A percentile compares a stretch with the other conserved stretches of the same genome.
These are phyloP conservation scores for Perca fluviatilis DNA, from an alignment of 2,113 vertebrate species.

Conservation along the genomic window DNA sequence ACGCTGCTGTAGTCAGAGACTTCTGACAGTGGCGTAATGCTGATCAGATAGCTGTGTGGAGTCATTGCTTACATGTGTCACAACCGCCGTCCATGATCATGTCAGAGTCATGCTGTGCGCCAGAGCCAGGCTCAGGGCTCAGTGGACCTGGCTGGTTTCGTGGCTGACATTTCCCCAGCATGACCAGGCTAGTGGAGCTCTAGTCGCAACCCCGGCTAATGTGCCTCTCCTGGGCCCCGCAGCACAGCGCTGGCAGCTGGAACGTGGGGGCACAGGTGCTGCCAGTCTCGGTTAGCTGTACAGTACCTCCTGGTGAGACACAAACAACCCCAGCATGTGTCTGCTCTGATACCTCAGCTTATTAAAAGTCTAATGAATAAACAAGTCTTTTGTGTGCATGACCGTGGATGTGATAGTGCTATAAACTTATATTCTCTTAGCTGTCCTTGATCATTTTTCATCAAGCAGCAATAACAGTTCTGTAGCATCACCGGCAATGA, in stretches of 20 bases:
- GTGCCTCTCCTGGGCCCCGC: slow-evolving; percentile 62
- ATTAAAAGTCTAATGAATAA: slow-evolving; percentile 79
- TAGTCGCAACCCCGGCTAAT: slow-evolving; percentile 54
- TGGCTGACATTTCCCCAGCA: slow-evolving; percentile 84
- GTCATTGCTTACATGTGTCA: slow-evolving; percentile 83
- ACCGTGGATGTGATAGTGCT: slow-evolving; percentile 26
- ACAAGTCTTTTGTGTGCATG: slow-evolving; percentile 55
- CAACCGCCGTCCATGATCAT: slow-evolving; percentile 78
- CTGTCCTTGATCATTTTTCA: slow-evolving; percentile 38
- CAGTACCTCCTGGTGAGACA: slow-evolving; percentile 74
- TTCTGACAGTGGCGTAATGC: slow-evolving; percentile 81
- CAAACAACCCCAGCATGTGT: slow-evolving; percentile 77
- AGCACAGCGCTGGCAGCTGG: slow-evolving; percentile 72
- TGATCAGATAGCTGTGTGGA: slow-evolving; percentile 85
- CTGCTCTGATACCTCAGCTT: slow-evolving; percentile 75
- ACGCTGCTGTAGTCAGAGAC: slow-evolving; percentile 67
- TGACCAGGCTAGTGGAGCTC: slow-evolving; percentile 62
- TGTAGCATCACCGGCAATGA: slow-evolving; percentile 7
- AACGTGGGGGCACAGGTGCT: slow-evolving; percentile 79
- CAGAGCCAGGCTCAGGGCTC: slow-evolving; percentile 72
- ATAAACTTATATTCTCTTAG: slow-evolving; percentile 23
- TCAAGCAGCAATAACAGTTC: slow-evolving; percentile 18
- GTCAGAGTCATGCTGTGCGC: slow-evolving; percentile 77
- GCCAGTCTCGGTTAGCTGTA: slow-evolving; percentile 82
- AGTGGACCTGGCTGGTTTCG: slow-evolving; percentile 73